Conservation (phyloP, 2,888 invertebrate genomes). For the Deilephila porcellus region DNA sequence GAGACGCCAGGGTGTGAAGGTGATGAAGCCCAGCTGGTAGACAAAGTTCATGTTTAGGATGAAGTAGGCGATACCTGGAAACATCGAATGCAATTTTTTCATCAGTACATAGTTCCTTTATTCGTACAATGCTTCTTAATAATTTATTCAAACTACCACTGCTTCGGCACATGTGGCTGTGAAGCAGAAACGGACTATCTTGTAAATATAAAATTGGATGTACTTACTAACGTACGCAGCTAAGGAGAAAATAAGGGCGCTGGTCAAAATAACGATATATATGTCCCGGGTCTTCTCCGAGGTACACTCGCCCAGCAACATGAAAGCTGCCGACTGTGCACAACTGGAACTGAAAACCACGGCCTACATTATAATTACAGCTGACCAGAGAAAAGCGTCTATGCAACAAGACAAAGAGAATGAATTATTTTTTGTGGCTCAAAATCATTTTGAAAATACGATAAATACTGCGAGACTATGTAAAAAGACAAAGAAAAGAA, state of each 20-base stretch:
- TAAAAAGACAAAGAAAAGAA: too few species aligned
- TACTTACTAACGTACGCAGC: slow-evolving; percentile 51
- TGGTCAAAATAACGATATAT: slow-evolving; percentile 60
- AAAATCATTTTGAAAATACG: too few species aligned
- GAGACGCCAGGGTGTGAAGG: slow-evolving; percentile 63
- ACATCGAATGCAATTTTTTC: not conserved
- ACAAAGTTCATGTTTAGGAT: slow-evolving; percentile 53
- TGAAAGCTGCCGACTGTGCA: slow-evolving; percentile 76
- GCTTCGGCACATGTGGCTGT: too few species aligned
- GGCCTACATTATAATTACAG: not conserved
- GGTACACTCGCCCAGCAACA: slow-evolving; percentile 79
- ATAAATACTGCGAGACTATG: too few species aligned
- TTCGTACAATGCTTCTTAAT: too few species aligned
- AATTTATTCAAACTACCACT: too few species aligned
- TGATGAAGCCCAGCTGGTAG: slow-evolving; percentile 49
- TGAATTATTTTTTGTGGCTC: too few species aligned
- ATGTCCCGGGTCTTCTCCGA: slow-evolving; percentile 50
- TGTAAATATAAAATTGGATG: not conserved
- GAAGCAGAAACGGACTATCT: too few species aligned
- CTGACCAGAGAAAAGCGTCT: too few species aligned
- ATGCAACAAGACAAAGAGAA: too few species aligned
- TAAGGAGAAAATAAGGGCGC: slow-evolving; percentile 52
- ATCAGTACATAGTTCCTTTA: too few species aligned
- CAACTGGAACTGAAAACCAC: slow-evolving; percentile 55
- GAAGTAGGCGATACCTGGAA: slow-evolving; percentile 52